A percentile compares a stretch with the other conserved stretches of the same genome.
These are phyloP conservation scores for Atta colombica DNA, from an alignment of 1,140 invertebrate genomes.

Conservation along the genomic window DNA sequence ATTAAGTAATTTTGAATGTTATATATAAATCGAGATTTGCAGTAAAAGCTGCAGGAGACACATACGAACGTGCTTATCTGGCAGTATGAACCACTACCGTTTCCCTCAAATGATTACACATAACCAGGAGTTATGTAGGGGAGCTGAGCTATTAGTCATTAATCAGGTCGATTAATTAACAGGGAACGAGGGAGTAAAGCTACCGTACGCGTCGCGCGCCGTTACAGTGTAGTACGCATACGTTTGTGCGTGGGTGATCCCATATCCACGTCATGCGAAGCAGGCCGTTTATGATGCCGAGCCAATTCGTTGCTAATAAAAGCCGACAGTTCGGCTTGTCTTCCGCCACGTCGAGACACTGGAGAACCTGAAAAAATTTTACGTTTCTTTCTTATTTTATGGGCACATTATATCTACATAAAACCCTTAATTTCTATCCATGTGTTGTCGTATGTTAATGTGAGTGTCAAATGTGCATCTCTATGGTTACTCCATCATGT, in stretches of 20 bases:
- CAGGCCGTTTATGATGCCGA: constrained; percentile 91
- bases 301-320: constrained; percentile 93
- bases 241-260: constrained; percentile 90
- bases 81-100: constrained; percentile 65
- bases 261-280: constrained; percentile 89
- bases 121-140: constrained; percentile 71
- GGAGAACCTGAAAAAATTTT: constrained; percentile 76
- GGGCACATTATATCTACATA: too few relatives aligned
- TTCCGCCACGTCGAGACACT: constrained; percentile 82
- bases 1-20: constrained; percentile 16
- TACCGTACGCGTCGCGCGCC: constrained; percentile 86
- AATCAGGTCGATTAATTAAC: constrained; percentile 76
- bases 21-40: constrained; percentile 34
- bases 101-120: constrained; percentile 69
- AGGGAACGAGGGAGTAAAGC: constrained; percentile 78
- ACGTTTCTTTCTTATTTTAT: neutral
- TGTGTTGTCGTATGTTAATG: too few relatives aligned
- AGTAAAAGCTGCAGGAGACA: constrained; percentile 24
- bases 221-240: constrained; percentile 87
- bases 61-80: constrained; percentile 69
- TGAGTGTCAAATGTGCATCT: too few relatives aligned
- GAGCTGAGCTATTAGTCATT: constrained; percentile 75
- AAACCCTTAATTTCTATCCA: too few relatives aligned
- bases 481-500: too few relatives aligned
- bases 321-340: constrained; percentile 90